Percentiles rank a stretch among this genome's conserved stretches.
These are phyloP conservation scores for Egretta garzetta DNA, from an alignment of 2,113 vertebrate species.

Conservation along the genomic window DNA sequence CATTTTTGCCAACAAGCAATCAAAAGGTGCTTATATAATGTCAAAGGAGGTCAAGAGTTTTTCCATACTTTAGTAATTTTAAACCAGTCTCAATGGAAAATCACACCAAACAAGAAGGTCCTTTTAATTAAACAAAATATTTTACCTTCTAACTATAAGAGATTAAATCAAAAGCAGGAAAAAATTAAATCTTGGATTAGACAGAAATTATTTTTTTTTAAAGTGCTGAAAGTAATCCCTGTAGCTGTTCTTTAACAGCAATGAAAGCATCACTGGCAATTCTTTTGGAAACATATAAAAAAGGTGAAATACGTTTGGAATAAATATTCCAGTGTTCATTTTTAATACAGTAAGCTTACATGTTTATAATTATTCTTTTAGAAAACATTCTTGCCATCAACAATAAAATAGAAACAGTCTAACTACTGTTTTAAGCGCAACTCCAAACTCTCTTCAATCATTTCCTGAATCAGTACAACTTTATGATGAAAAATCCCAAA, in stretches of 20 bases:
- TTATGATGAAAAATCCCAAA: not conserved
- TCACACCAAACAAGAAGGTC: not conserved
- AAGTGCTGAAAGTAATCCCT: not conserved
- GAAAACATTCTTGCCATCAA: not conserved
- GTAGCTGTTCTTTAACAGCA: not conserved
- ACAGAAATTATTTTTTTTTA: not conserved
- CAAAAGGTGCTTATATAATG: not conserved
- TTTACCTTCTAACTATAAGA: not conserved
- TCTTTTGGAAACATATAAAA: not conserved
- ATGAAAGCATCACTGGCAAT: not conserved
- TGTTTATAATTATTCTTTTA: not conserved
- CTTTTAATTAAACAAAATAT: not conserved
- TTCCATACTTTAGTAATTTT: not conserved
- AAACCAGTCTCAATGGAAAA: not conserved
- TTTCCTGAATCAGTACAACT: not conserved
- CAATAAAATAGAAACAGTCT: not conserved
- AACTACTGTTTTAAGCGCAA: not conserved
- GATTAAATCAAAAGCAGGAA: not conserved
- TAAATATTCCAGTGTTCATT: not conserved
- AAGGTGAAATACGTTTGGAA: not conserved
- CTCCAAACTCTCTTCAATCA: not conserved
- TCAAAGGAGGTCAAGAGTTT: not conserved
- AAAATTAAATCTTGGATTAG: not conserved
- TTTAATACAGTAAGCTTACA: not conserved
- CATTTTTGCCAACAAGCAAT: not conserved